phyloP scores from a whole-genome alignment of 2,888 invertebrate species.

The Platycnemis pennipes region DNA sequence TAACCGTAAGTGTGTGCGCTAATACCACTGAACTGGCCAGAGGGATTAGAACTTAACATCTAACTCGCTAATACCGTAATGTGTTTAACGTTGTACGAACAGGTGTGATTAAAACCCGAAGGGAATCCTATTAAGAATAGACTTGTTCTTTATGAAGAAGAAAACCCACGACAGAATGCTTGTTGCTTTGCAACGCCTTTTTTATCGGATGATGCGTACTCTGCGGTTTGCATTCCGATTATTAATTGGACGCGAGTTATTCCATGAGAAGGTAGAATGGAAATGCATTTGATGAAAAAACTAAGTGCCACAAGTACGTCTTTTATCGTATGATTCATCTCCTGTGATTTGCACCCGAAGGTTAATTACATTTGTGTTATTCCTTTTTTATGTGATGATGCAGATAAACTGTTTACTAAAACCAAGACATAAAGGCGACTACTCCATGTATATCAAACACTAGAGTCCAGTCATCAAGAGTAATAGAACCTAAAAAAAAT shows the following conservation, averaged over 20 bases:
- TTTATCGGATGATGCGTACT: neutral
- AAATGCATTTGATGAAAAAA: no score
- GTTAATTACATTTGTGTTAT: neutral
- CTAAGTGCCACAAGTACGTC: no score
- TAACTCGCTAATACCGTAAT: neutral
- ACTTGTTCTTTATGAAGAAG: neutral
- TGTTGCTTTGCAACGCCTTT: conserved; percentile 4
- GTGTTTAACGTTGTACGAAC: conserved; percentile 12
- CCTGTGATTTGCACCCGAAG: neutral
- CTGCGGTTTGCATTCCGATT: neutral
- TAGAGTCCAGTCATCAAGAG: no score
- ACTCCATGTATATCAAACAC: no score
- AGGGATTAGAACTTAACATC: neutral
- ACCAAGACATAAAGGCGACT: no score
- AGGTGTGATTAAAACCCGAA: neutral
- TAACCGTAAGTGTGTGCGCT: neutral
- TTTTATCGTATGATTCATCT: neutral
- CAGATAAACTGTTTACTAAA: neutral
- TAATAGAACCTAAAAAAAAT: no score
- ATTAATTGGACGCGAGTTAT: neutral
- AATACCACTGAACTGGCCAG: neutral
- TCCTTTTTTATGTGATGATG: neutral
- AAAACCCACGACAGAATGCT: neutral
- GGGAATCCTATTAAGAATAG: neutral
- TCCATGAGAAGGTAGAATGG: no score